These are phyloP conservation scores for Halictus ligatus DNA, from an alignment of 2,888 invertebrate species.

Conservation along the genomic window DNA sequence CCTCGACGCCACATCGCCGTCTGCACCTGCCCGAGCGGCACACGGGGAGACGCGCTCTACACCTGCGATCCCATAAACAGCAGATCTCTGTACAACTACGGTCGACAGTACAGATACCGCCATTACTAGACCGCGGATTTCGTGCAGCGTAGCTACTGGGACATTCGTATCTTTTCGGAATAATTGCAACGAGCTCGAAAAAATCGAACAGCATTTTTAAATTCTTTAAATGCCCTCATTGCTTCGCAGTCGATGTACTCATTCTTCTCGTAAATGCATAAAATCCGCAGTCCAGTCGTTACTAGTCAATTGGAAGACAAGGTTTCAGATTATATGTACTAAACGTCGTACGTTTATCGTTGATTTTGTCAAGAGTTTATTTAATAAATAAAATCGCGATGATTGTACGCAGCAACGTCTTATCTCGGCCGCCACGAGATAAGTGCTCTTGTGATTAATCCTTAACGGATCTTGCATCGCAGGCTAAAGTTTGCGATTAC, in stretches of 20 bases:
- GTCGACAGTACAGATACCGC: conserved; percentile 49
- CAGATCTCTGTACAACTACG: conserved; percentile 53
- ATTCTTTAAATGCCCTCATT: background rate
- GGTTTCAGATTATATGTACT: background rate
- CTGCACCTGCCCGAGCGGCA: conserved; percentile 91
- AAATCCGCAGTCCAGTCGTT: conserved; percentile 16
- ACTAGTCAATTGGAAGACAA: background rate
- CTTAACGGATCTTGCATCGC: background rate
- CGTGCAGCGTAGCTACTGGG: background rate
- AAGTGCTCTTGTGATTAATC: background rate
- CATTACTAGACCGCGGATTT: conserved; percentile 25
- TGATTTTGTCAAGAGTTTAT: background rate
- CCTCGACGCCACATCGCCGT: conserved; percentile 92
- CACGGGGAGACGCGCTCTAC: conserved; percentile 86
- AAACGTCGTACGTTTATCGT: background rate
- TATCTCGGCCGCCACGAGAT: background rate
- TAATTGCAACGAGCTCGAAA: background rate
- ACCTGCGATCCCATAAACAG: conserved; percentile 83
- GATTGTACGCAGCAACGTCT: background rate
- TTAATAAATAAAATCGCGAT: background rate
- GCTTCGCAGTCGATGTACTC: background rate
- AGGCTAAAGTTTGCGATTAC: background rate
- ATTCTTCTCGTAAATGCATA: background rate
- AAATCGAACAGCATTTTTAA: background rate
- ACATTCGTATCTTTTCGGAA: background rate